Evolutionary conservation across 2,113 vertebrate species (phyloP).

Genomic region (Alouatta palliata): DNA sequence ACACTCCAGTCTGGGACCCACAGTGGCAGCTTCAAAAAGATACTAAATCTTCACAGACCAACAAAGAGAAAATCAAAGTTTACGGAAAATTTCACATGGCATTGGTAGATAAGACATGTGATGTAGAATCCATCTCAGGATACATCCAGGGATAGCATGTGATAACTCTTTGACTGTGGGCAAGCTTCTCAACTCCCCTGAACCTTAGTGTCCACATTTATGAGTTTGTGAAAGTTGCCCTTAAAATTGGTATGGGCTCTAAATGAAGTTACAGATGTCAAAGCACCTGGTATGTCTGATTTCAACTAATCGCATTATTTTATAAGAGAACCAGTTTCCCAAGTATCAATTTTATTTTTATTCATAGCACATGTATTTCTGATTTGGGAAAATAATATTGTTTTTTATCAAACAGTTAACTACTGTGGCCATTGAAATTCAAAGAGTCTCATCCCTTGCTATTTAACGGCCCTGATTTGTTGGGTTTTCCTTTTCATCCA

Average conservation of each 20-base stretch:
- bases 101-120: background rate
- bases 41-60: background rate
- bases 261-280: background rate
- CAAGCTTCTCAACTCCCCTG: background rate
- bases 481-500: background rate
- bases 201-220: background rate
- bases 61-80: background rate
- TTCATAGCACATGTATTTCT: background rate
- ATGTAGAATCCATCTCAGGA: background rate
- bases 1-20: background rate
- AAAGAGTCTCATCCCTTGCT: background rate
- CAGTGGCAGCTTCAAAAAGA: background rate
- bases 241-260: background rate
- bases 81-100: background rate
- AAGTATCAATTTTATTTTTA: background rate
- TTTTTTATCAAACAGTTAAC: conserved; percentile 32
- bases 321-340: background rate
- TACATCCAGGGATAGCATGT: background rate
- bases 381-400: conserved; percentile 31
- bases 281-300: background rate
- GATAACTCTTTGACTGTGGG: background rate
- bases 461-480: conserved; percentile 56
- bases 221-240: background rate
- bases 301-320: background rate
- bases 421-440: conserved; percentile 36